phyloP scores from a whole-genome alignment of 2,888 invertebrate species.

The Gibbula magus region DNA sequence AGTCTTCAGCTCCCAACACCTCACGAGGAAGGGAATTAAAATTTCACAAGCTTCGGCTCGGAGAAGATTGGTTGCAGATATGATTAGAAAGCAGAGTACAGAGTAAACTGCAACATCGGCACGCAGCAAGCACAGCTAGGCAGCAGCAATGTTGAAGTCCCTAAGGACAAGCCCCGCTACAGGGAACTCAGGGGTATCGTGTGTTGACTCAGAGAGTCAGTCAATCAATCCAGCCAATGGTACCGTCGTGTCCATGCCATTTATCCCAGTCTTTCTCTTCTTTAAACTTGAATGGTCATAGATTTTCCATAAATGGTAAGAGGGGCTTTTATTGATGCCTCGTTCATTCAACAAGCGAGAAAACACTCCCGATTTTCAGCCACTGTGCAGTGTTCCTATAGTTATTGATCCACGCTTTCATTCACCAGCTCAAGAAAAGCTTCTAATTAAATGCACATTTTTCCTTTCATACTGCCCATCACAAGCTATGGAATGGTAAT shows the following conservation, averaged over 20 bases:
- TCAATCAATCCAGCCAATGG: not conserved
- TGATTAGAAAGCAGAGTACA: too few species aligned
- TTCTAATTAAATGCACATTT: slow-evolving; percentile 3
- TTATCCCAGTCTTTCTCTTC: not conserved
- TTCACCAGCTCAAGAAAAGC: not conserved
- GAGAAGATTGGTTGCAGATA: too few species aligned
- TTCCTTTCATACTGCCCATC: not conserved
- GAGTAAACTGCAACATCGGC: too few species aligned
- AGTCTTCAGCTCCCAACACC: too few species aligned
- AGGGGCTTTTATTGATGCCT: not conserved
- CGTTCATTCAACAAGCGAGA: not conserved
- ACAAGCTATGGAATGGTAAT: not conserved
- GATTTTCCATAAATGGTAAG: slow-evolving; percentile 13
- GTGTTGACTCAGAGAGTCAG: not conserved
- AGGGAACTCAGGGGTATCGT: not conserved
- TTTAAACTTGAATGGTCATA: slow-evolving; percentile 3
- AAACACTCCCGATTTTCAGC: not conserved
- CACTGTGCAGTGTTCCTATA: not conserved
- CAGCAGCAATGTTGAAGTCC: too few species aligned
- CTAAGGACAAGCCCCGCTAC: not conserved
- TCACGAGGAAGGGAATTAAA: too few species aligned
- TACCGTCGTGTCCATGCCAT: not conserved
- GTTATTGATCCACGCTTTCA: too few species aligned
- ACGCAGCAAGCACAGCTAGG: too few species aligned
- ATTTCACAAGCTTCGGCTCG: too few species aligned